Base-by-base conservation (phyloP, 2,797 vertebrate genomes). In the Remorina albescens region DNA sequence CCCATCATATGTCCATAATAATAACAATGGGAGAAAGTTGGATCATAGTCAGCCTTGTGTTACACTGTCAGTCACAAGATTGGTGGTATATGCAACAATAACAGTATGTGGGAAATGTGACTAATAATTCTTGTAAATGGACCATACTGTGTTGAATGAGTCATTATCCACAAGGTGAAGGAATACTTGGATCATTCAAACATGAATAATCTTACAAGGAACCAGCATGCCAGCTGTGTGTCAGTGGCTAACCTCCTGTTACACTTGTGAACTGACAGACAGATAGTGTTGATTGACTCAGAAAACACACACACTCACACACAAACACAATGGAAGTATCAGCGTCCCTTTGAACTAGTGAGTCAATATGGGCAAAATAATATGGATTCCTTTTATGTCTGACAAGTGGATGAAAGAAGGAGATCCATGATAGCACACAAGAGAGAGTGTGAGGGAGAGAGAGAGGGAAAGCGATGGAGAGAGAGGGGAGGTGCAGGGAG, bases 111-210 rank as follows among this genome's bases (percentile, higher is more conserved):
- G 82, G 39, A 16, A 5, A 42, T 42, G 58, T 65, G 81, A 82
- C 80, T 88, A 80, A 86, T 88, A 84, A 74, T 73, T 80, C 70
- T 85, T 76, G 86, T 75, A 83, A 91, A 91, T 88, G 83, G 78
- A 53, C 77, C 76, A 65, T 76, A 71, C 49, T 74, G 78, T 56
- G 71, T 34, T 16, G 19, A 7, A 42, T 42, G 80, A 87, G 85
- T 71, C 78, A 74, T 90, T 86, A 90, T 90, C 78, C 64, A 81
- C 87, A 86, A 88, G 78, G 84, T 80, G 85, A 86, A 88, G 81
- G 86, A 91, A 87, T 89, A 92, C 93, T 75, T 76, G 82, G 81
- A 93, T 91, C 80, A 49, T 51, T 81, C 72, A 81, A 87, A 89
- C 86, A 89, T 71, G 82, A 84, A 92, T 92, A 92, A 92, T 89